Evolutionary conservation across 2,113 vertebrate genomes (phyloP).

Genomic region (Melanocharis versteri): DNA sequence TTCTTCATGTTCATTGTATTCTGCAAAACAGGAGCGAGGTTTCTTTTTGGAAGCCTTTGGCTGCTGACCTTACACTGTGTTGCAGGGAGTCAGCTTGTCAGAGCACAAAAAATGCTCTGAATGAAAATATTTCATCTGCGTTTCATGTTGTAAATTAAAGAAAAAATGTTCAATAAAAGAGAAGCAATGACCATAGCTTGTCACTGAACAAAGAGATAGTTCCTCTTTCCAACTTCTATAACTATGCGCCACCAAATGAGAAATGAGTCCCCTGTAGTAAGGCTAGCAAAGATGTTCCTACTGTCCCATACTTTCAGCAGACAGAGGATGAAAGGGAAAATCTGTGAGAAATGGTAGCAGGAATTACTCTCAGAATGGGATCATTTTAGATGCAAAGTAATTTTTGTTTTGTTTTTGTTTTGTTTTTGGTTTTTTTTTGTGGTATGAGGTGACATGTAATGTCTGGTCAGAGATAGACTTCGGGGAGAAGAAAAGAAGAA

Average conservation of each 20-base stretch:
- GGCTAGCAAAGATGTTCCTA: not conserved
- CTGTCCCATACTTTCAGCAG: not conserved
- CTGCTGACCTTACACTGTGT: not conserved
- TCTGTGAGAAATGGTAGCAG: not conserved
- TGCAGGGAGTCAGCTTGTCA: not conserved
- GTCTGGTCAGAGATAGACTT: not conserved
- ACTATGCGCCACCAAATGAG: not conserved
- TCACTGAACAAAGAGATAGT: not conserved
- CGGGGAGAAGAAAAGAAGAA: not conserved
- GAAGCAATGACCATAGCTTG: not conserved
- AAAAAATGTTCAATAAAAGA: not conserved
- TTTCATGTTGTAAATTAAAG: not conserved
- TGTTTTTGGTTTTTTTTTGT: not conserved
- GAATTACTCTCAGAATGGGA: not conserved
- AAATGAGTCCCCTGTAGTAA: not conserved
- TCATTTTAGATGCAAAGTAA: fast-evolving
- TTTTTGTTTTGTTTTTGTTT: too few relatives aligned
- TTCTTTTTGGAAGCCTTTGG: not conserved
- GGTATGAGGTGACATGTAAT: not conserved
- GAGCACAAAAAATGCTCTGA: not conserved
- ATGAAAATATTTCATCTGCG: not conserved
- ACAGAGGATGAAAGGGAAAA: not conserved
- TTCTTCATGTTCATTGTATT: slow-evolving; percentile 34
- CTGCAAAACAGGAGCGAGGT: not conserved
- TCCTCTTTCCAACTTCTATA: not conserved